A percentile compares a stretch with the other conserved stretches of the same genome.
phyloP scores from a whole-genome alignment of 1,140 invertebrate genomes.

The Pentalonia nigronervosa region DNA sequence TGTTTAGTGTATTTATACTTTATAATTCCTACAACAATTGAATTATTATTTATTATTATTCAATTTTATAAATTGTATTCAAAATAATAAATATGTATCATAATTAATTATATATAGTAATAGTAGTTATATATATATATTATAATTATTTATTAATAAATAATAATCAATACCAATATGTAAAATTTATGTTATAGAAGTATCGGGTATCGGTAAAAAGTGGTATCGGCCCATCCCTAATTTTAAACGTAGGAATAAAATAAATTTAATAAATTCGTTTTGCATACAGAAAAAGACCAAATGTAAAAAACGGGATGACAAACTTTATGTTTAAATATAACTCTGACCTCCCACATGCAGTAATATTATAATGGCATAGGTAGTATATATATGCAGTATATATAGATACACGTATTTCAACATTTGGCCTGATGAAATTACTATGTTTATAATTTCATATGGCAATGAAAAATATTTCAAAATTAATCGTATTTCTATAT shows the following conservation, averaged over 20 bases:
- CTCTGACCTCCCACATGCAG: slow-evolving; percentile 6
- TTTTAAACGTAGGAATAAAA: neutral
- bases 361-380: neutral
- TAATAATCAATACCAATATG: no score
- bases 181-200: no score
- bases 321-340: slow-evolving; percentile 14
- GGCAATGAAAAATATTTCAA: neutral
- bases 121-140: no score
- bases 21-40: no score
- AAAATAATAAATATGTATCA: no score
- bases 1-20: no score
- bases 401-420: neutral
- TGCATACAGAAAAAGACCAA: neutral
- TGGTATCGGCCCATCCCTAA: no score
- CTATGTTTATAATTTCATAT: neutral
- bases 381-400: neutral
- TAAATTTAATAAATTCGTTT: neutral
- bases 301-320: slow-evolving; percentile 19
- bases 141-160: no score
- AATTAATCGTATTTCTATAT: neutral
- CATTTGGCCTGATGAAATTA: neutral
- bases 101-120: no score
- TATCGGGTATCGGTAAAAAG: no score
- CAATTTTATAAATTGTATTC: no score
- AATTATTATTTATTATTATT: no score